Percentiles rank a stretch among this genome's conserved stretches.
These are phyloP conservation scores for Pseudomyrmex cubaensis DNA, from an alignment of 1,140 invertebrate genomes.

Conservation along the genomic window DNA sequence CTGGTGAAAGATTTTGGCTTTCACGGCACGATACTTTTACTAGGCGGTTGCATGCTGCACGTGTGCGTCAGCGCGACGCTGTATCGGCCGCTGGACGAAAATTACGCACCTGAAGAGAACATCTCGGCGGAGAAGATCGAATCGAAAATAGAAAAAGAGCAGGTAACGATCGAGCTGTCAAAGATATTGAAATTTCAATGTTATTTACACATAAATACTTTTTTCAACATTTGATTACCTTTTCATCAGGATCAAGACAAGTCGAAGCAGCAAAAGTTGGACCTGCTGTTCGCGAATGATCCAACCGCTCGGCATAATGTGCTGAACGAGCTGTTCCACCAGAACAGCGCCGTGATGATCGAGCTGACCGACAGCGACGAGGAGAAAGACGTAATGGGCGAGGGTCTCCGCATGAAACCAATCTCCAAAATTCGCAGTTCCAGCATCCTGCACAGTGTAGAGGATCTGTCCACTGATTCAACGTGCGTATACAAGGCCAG, in stretches of 20 bases:
- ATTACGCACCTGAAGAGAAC: conserved; percentile 80
- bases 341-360: conserved; percentile 78
- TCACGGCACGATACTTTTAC: conserved; percentile 89
- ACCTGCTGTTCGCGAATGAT: conserved; percentile 86
- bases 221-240: background rate
- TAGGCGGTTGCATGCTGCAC: conserved; percentile 92
- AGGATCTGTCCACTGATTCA: conserved; percentile 90
- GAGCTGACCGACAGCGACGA: conserved; percentile 86
- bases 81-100: conserved; percentile 88
- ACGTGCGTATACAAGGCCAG: conserved; percentile 90
- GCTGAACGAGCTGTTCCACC: conserved; percentile 87
- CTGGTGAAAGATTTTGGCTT: conserved; percentile 89
- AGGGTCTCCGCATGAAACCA: conserved; percentile 85
- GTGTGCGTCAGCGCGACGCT: conserved; percentile 90
- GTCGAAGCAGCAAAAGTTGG: conserved; percentile 84
- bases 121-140: conserved; percentile 68
- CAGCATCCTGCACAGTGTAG: conserved; percentile 89
- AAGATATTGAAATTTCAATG: too few species aligned
- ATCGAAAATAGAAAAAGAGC: conserved; percentile 52
- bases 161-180: conserved; percentile 5
- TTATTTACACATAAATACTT: too few species aligned
- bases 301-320: conserved; percentile 84
- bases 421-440: conserved; percentile 88
- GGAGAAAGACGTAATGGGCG: conserved; percentile 86
- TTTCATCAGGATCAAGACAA: conserved; percentile 64